Evolutionary conservation across 1,140 invertebrate species (phyloP).

Genomic region (Aphaenogaster floridana): DNA sequence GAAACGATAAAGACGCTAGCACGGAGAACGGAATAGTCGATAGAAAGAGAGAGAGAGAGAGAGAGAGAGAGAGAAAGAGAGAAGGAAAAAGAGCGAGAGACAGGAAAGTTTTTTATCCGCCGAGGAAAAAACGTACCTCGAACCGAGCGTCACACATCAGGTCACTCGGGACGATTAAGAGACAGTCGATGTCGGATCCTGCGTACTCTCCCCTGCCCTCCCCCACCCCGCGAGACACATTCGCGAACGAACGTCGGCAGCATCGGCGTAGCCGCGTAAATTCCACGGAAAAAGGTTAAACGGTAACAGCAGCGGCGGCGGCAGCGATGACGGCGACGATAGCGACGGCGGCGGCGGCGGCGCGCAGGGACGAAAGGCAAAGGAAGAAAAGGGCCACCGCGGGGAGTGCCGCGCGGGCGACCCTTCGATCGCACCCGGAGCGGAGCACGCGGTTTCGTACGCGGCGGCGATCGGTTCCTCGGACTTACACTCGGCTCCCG

Average conservation of each 20-base stretch:
- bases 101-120: constrained; percentile 30
- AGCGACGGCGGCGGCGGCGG: background rate
- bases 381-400: constrained; percentile 39
- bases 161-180: constrained; percentile 50
- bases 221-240: constrained; percentile 31
- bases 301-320: background rate
- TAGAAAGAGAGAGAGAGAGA: constrained; percentile 4
- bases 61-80: background rate
- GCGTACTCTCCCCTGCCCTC: constrained; percentile 18
- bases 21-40: constrained; percentile 25
- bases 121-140: constrained; percentile 51
- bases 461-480: background rate
- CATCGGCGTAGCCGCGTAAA: constrained; percentile 59
- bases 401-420: constrained; percentile 27
- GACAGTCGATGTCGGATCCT: constrained; percentile 40
- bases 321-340: background rate
- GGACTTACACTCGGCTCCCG: constrained; percentile 82
- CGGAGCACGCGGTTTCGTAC: background rate
- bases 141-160: constrained; percentile 55
- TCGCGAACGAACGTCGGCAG: constrained; percentile 32
- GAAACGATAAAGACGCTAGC: constrained; percentile 31
- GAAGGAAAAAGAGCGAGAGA: constrained; percentile 18
- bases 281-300: constrained; percentile 46
- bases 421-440: constrained; percentile 10
- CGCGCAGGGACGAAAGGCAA: constrained; percentile 32